Evolutionary conservation across 2,113 vertebrate species (phyloP).

Genomic region (Dromas ardeola): DNA sequence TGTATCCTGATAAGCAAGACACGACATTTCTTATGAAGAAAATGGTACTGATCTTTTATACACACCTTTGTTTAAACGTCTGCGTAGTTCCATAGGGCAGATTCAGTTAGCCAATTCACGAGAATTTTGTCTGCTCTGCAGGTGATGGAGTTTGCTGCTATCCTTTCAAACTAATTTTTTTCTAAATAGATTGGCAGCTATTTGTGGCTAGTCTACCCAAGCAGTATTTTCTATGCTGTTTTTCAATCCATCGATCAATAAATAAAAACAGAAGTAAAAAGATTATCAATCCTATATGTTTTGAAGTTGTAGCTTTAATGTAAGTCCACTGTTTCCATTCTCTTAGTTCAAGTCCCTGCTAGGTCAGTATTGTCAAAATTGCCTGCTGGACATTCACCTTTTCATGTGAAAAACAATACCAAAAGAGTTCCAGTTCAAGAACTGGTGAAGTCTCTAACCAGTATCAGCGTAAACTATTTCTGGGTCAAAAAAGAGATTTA

Average conservation of each 20-base stretch:
- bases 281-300: not conserved
- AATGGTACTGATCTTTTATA: not conserved
- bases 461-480: not conserved
- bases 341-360: not conserved
- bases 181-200: not conserved
- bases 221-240: not conserved
- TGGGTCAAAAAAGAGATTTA: not conserved
- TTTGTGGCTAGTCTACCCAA: not conserved
- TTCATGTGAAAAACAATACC: not conserved
- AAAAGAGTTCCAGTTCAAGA: not conserved
- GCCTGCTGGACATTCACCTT: not conserved
- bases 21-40: not conserved
- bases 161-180: not conserved
- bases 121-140: not conserved
- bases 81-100: not conserved
- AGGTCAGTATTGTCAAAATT: not conserved
- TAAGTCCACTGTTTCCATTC: not conserved
- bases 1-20: not conserved
- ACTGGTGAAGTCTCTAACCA: not conserved
- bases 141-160: not conserved
- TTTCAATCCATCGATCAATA: not conserved
- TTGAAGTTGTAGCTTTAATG: not conserved
- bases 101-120: not conserved
- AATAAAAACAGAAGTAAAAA: not conserved
- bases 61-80: not conserved